These are phyloP conservation scores for Poeciliopsis retropinna DNA, from an alignment of 2,113 vertebrate genomes.

Conservation along the genomic window DNA sequence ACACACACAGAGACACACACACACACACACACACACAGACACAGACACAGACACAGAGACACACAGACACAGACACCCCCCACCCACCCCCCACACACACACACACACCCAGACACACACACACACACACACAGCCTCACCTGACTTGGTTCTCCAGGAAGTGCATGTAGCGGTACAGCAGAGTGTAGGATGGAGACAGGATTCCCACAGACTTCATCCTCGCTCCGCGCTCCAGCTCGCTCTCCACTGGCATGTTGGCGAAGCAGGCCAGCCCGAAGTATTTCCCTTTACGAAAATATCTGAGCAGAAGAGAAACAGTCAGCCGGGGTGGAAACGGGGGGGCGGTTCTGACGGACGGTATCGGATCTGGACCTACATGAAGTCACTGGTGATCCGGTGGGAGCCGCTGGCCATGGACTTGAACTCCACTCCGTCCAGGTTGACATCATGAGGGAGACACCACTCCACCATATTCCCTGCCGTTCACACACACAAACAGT, in stretches of 20 bases:
- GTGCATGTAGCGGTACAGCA: slow-evolving; percentile 97
- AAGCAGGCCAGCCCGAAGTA: slow-evolving; percentile 98
- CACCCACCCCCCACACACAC: too few species aligned
- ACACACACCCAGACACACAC: neutral
- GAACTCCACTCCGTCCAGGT: slow-evolving; percentile 97
- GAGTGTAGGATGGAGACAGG: slow-evolving; percentile 94
- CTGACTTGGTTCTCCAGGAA: slow-evolving; percentile 99
- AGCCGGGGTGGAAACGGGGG: slow-evolving; percentile 10
- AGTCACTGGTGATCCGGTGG: slow-evolving; percentile 94
- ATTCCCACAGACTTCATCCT: slow-evolving; percentile 98
- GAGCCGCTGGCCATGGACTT: slow-evolving; percentile 99
- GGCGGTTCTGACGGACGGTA: rapidly evolving
- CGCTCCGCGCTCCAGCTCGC: slow-evolving; percentile 92
- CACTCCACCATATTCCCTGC: slow-evolving; percentile 97
- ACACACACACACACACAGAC: too few species aligned
- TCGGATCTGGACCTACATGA: slow-evolving; percentile 85
- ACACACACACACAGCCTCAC: slow-evolving; percentile 69
- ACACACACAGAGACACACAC: too few species aligned
- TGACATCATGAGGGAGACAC: slow-evolving; percentile 94
- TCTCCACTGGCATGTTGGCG: slow-evolving; percentile 98
- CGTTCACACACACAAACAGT: slow-evolving; percentile 35
- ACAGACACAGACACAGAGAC: too few species aligned
- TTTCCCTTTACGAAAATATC: slow-evolving; percentile 95
- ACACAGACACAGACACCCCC: too few species aligned
- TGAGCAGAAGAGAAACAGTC: slow-evolving; percentile 50